phyloP scores from a whole-genome alignment of 2,797 vertebrate genomes.

The Alosa sapidissima region DNA sequence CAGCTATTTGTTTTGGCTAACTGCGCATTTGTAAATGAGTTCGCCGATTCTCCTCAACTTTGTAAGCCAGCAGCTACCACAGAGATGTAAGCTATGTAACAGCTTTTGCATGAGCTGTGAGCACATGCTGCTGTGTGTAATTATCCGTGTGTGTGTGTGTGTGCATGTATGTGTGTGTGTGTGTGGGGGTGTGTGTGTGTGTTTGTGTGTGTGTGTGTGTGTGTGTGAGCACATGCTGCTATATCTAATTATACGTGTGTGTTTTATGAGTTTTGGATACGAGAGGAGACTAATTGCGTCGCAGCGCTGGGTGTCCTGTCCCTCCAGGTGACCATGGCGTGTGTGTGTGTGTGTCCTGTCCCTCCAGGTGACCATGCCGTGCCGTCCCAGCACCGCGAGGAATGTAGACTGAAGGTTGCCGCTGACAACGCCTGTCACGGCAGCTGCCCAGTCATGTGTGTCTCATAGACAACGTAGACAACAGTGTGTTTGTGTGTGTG shows the following conservation, averaged over 20 bases:
- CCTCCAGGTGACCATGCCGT: too few relatives aligned
- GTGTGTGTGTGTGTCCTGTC: background rate
- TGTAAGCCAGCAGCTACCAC: too few relatives aligned
- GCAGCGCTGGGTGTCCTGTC: background rate
- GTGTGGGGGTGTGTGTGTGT: background rate
- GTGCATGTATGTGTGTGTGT: background rate
- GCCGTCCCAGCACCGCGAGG: too few relatives aligned
- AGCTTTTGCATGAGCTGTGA: too few relatives aligned
- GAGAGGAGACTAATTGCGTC: too few relatives aligned
- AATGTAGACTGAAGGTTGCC: background rate
- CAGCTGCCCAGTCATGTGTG: background rate
- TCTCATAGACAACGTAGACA: background rate
- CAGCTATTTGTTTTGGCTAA: too few relatives aligned
- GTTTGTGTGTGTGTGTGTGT: background rate
- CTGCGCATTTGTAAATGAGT: too few relatives aligned
- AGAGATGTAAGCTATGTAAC: too few relatives aligned
- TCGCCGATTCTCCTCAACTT: too few relatives aligned
- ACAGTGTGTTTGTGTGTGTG: too few relatives aligned
- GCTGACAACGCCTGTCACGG: background rate
- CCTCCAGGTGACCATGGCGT: background rate
- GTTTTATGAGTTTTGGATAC: background rate
- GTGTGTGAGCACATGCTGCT: background rate
- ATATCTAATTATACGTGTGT: background rate
- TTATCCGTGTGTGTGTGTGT: background rate
- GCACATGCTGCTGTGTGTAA: background rate